These are phyloP conservation scores for Leistus spinibarbis DNA, from an alignment of 2,888 invertebrate genomes.

Conservation along the genomic window DNA sequence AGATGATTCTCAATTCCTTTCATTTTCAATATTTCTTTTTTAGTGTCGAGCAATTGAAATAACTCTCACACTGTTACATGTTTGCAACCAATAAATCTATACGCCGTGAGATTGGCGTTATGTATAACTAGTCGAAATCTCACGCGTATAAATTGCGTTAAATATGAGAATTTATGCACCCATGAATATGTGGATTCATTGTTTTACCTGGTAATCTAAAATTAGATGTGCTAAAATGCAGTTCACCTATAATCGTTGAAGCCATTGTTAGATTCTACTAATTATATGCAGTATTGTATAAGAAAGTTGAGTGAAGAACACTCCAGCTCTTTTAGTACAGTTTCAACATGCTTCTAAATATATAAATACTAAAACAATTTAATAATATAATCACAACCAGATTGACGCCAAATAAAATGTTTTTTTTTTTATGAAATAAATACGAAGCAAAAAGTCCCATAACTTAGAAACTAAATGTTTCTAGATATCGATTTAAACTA, in stretches of 20 bases:
- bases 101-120: neutral
- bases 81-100: neutral
- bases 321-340: too few relatives aligned
- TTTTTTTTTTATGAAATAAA: neutral
- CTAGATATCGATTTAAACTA: neutral
- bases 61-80: neutral
- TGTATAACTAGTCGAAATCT: neutral
- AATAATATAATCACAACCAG: too few relatives aligned
- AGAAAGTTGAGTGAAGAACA: too few relatives aligned
- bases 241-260: too few relatives aligned
- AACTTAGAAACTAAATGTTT: neutral
- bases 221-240: neutral
- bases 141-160: neutral
- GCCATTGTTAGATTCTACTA: too few relatives aligned
- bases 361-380: too few relatives aligned
- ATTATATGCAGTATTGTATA: too few relatives aligned
- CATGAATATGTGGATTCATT: neutral
- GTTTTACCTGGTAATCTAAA: neutral
- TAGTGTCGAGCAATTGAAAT: neutral
- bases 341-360: too few relatives aligned
- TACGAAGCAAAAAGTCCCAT: neutral
- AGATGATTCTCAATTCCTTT: neutral
- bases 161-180: neutral
- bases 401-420: neutral
- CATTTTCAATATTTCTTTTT: neutral